These are phyloP conservation scores for Notothenia rossii DNA, from an alignment of 2,113 vertebrate species.

Conservation along the genomic window DNA sequence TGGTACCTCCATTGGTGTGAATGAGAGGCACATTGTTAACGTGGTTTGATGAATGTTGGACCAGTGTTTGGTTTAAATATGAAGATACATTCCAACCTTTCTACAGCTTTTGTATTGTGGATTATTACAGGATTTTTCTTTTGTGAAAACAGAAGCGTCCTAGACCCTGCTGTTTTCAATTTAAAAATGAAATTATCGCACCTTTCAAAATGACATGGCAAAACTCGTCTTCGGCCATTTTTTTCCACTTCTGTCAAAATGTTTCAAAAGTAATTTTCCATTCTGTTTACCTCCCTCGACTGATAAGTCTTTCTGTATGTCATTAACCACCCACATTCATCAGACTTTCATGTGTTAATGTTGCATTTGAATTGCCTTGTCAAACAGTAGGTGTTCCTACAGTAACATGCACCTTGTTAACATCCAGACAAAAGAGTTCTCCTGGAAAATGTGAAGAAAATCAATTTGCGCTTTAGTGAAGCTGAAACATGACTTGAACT, in stretches of 20 bases:
- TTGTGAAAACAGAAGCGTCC: neutral
- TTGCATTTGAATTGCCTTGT: neutral
- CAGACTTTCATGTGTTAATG: neutral
- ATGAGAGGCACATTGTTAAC: too few relatives aligned
- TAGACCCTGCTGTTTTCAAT: slow-evolving; percentile 8
- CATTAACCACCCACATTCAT: neutral
- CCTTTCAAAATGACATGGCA: slow-evolving; percentile 9
- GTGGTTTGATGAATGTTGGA: too few relatives aligned
- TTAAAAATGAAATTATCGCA: neutral
- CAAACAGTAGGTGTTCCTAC: neutral
- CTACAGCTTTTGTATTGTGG: too few relatives aligned
- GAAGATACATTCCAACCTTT: too few relatives aligned
- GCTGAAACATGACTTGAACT: neutral
- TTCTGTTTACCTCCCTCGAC: neutral
- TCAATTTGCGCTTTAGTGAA: neutral
- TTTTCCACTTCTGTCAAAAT: neutral
- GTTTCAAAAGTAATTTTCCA: neutral
- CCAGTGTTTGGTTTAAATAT: too few relatives aligned
- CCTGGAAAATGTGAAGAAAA: neutral
- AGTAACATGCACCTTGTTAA: neutral
- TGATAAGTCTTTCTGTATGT: too few relatives aligned
- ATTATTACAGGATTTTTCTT: too few relatives aligned
- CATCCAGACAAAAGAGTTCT: neutral
- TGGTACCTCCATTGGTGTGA: too few relatives aligned
- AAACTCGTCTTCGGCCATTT: neutral